phyloP scores from a whole-genome alignment of 2,113 vertebrate species.

The Ursus arctos region DNA sequence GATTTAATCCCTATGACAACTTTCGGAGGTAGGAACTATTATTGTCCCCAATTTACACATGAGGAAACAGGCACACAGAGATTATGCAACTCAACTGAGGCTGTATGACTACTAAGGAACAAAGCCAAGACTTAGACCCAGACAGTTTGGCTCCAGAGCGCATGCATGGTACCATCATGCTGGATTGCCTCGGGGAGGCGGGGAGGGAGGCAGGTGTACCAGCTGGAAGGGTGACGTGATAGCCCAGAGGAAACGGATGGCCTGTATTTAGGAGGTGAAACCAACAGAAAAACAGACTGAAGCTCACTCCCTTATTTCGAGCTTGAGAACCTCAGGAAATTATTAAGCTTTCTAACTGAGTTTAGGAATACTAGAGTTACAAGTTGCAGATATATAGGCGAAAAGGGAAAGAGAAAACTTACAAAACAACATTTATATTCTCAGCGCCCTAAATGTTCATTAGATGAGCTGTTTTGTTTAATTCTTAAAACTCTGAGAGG shows the following conservation, averaged over 20 bases:
- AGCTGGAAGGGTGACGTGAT: neutral
- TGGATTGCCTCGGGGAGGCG: neutral
- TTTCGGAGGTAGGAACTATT: neutral
- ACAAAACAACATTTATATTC: neutral
- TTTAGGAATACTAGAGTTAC: neutral
- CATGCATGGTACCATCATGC: neutral
- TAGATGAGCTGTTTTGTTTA: neutral
- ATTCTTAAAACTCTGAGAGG: slow-evolving; percentile 41
- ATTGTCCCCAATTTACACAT: neutral
- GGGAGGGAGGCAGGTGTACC: neutral
- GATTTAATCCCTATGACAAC: neutral
- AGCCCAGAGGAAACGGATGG: neutral
- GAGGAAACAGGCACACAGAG: slow-evolving; percentile 52
- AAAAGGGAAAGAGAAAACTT: slow-evolving; percentile 9
- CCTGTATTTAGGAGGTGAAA: neutral
- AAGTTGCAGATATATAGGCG: neutral
- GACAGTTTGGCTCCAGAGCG: neutral
- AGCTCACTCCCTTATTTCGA: neutral
- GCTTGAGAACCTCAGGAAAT: neutral
- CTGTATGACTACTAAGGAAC: neutral
- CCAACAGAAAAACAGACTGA: neutral
- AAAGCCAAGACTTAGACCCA: slow-evolving; percentile 58
- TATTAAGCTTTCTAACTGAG: neutral
- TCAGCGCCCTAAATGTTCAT: neutral
- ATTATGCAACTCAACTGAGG: slow-evolving; percentile 1